A percentile compares a stretch with the other conserved stretches of the same genome.
These are phyloP conservation scores for Bemisia tabaci DNA, from an alignment of 1,140 invertebrate species.

Conservation along the genomic window DNA sequence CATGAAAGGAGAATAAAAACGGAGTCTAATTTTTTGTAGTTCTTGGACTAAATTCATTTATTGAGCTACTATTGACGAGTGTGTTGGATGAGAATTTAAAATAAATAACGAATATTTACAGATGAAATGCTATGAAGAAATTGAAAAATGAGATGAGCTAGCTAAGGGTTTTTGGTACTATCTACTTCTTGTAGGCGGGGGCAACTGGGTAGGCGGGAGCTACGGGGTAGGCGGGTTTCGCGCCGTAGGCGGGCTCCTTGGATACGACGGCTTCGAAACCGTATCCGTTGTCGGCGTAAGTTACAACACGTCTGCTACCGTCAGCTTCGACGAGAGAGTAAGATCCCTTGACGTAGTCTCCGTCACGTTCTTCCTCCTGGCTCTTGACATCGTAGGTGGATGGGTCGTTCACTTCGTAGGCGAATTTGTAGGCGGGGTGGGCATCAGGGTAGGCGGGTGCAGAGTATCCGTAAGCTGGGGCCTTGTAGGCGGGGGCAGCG, in stretches of 20 bases:
- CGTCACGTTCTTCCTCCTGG: conserved; percentile 24
- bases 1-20: too few species aligned
- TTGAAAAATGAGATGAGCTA: not conserved
- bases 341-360: conserved; percentile 23
- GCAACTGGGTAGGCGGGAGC: not conserved
- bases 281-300: conserved; percentile 32
- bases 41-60: not conserved
- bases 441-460: conserved; percentile 12
- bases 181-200: not conserved
- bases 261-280: conserved; percentile 23
- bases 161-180: not conserved
- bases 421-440: conserved; percentile 24
- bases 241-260: not conserved
- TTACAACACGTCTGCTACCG: conserved; percentile 39
- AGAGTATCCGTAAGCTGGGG: conserved; percentile 5
- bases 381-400: conserved; percentile 24
- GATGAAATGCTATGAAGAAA: not conserved
- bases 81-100: not conserved
- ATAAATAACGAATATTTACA: not conserved
- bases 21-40: too few species aligned
- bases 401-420: conserved; percentile 24
- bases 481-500: conserved; percentile 17
- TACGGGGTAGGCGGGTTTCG: not conserved
- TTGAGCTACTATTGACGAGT: not conserved
- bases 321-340: conserved; percentile 36